A percentile compares a stretch with the other conserved stretches of the same genome.
phyloP scores from a whole-genome alignment of 2,888 invertebrate genomes.

The Luperina testacea region DNA sequence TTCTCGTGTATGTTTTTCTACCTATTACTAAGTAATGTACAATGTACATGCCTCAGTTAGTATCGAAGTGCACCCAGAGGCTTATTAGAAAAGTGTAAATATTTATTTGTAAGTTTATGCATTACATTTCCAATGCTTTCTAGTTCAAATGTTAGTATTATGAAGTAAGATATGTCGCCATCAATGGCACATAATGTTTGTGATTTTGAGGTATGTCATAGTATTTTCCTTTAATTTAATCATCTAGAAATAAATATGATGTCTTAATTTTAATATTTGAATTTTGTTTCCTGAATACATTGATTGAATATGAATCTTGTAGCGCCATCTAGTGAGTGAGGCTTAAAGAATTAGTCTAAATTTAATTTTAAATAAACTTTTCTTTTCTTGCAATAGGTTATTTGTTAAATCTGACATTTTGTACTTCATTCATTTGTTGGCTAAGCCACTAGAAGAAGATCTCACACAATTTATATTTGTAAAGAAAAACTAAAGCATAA shows the following conservation, averaged over 20 bases:
- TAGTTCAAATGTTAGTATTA: conserved; percentile 78
- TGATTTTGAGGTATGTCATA: conserved; percentile 66
- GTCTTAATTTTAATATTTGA: conserved; percentile 41
- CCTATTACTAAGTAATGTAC: conserved; percentile 34
- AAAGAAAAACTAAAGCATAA: conserved; percentile 27
- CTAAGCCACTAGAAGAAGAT: conserved; percentile 50
- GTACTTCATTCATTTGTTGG: conserved; percentile 29
- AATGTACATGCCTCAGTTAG: conserved; percentile 49
- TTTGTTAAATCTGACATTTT: conserved; percentile 13
- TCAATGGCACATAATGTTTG: conserved; percentile 71
- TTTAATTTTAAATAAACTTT: conserved; percentile 9
- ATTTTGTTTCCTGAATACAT: conserved; percentile 39
- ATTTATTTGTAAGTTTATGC: conserved; percentile 70
- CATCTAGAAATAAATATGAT: conserved; percentile 45
- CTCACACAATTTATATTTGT: conserved; percentile 55
- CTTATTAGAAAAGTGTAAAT: conserved; percentile 64
- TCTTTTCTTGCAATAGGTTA: background rate
- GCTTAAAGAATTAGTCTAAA: conserved; percentile 36
- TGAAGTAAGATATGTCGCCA: conserved; percentile 66
- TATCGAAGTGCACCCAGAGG: conserved; percentile 46
- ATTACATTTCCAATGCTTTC: conserved; percentile 84
- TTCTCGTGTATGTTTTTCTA: conserved; percentile 28
- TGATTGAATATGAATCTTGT: conserved; percentile 37
- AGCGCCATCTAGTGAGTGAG: conserved; percentile 64
- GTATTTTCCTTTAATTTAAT: conserved; percentile 58